These are phyloP conservation scores for Phasianus colchicus DNA, from an alignment of 2,113 vertebrate genomes.

Conservation along the genomic window DNA sequence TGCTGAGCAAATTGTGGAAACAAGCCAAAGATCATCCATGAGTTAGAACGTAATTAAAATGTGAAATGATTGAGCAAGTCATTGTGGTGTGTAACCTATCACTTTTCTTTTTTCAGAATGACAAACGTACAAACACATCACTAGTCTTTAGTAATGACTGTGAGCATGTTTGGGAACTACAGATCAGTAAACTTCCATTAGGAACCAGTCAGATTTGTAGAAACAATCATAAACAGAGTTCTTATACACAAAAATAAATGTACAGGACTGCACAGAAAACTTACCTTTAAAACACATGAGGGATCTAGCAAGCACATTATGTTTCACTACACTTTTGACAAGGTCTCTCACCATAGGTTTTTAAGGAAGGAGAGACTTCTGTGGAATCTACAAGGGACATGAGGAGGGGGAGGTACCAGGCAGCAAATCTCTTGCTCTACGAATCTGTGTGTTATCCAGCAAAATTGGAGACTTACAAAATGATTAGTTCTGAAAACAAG, in stretches of 20 bases:
- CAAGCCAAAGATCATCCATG: background rate
- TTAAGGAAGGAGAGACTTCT: background rate
- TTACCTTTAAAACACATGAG: background rate
- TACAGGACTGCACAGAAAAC: background rate
- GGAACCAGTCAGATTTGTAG: background rate
- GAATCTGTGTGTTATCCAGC: background rate
- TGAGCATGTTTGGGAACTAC: background rate
- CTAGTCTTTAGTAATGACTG: background rate
- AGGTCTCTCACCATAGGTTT: background rate
- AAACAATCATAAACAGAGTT: background rate
- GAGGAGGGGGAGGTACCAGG: background rate
- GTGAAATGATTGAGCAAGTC: background rate
- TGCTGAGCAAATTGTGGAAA: background rate
- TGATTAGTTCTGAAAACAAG: background rate
- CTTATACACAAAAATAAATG: background rate
- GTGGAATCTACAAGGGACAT: background rate
- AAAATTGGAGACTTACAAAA: background rate
- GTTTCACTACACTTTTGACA: background rate
- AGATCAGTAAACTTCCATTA: background rate
- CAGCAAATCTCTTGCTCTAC: background rate
- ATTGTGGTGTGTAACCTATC: background rate
- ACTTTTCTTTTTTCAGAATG: background rate
- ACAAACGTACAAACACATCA: background rate
- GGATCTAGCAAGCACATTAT: background rate
- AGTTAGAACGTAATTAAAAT: background rate